Evolutionary conservation across 1,140 invertebrate genomes (phyloP), one percentile per base, ranked within the genome.

Genomic region (Drosophila subobscura): DNA sequence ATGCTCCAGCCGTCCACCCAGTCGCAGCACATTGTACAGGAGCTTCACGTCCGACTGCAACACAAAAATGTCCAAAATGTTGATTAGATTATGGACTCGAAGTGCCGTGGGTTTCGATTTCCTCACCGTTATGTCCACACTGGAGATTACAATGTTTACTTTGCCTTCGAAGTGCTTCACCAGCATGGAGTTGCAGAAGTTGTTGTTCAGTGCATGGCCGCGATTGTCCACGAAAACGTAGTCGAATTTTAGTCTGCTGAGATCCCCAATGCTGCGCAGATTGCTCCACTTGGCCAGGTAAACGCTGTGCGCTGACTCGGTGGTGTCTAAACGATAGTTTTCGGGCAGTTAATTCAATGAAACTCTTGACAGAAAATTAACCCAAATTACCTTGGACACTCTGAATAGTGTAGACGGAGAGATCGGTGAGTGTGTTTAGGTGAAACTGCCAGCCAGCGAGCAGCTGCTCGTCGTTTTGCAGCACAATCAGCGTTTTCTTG

Each of bases 131-230:
- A 91, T 74, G 59, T 91, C 90, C 40, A 83, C 74, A 76, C 85
- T 90, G n/a, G 90, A 90, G 64, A 91, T 85, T 56, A 91, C 49
- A 46, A 91, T 71, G 50, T 90, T 88, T 23, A 90, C 77, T 45
- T 77, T 79, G 16, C 73, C 57, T 55, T 91, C 90, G 37, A 72
- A 91, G 16, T 91, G 74, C 58, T 90, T 90, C 0, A 91, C 33
- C 25, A 91, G 68, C 85, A 90, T 89, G 14, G 81, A 89, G 6
- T 73, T 84, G 55, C 90, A 91, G 25, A 91, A 90, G 47, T 60
- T 75, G 56, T 91, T 91, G 54, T 86, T 90, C 20, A 91, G 29
- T 20, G 88, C 71, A 55, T 79, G 71, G 0, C 85, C 90, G 10
- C 90, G 79, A 72, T 91, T 79, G 60, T 91, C 90, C 8, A 91